phyloP scores from a whole-genome alignment of 2,797 vertebrate species.

The Myiotriccus ornatus region DNA sequence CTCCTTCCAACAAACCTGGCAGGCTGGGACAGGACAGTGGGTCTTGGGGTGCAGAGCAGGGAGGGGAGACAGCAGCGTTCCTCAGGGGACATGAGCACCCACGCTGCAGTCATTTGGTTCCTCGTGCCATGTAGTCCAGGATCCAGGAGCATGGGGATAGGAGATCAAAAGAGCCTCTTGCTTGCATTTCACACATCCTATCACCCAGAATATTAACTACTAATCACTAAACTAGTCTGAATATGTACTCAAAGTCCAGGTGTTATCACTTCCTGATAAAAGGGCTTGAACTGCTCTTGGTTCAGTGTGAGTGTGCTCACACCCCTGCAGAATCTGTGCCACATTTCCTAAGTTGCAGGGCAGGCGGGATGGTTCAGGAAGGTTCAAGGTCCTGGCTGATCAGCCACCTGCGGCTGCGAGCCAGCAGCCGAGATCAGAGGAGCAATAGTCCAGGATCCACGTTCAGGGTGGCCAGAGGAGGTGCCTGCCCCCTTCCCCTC shows the following conservation, averaged over 20 bases:
- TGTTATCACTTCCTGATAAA: background rate
- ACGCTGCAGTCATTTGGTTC: background rate
- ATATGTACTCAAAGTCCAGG: background rate
- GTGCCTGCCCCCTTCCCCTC: background rate
- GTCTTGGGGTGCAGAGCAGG: background rate
- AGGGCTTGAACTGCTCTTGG: background rate
- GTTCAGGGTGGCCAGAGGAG: background rate
- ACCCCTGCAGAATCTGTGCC: background rate
- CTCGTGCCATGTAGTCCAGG: background rate
- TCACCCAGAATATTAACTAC: background rate
- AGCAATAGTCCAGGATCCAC: background rate
- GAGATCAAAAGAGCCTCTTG: background rate
- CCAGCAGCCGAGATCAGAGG: background rate
- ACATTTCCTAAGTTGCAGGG: background rate
- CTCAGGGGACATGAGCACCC: background rate
- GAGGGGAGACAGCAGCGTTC: background rate
- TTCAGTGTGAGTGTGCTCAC: accelerated
- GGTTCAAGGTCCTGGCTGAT: background rate
- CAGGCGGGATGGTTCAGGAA: background rate
- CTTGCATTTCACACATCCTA: background rate
- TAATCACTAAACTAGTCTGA: background rate
- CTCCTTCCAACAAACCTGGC: background rate
- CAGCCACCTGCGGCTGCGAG: background rate
- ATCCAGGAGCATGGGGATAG: background rate
- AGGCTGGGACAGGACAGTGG: background rate